These are phyloP conservation scores for Epizoanthus scotinus DNA, from an alignment of 92 coral and sea anemone genomes.

Conservation along the genomic window DNA sequence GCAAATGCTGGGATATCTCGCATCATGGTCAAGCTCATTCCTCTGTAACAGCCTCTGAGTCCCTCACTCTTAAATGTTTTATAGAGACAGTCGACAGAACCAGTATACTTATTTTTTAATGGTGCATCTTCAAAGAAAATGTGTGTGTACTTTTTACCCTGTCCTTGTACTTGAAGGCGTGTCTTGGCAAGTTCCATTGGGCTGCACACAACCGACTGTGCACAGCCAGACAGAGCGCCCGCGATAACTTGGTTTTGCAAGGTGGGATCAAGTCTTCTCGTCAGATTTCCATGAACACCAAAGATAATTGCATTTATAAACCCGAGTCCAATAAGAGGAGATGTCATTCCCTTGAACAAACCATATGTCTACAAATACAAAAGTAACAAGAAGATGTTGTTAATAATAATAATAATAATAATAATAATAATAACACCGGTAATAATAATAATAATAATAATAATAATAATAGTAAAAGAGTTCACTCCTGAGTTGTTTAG, in stretches of 20 bases:
- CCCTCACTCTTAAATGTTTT: conserved; percentile 72
- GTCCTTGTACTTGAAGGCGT: conserved; percentile 91
- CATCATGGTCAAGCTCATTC: conserved; percentile 67
- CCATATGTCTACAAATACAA: conserved; percentile 73
- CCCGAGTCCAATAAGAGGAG: conserved; percentile 91
- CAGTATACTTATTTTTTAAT: conserved; percentile 55
- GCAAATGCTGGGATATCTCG: conserved; percentile 88
- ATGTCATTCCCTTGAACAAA: conserved; percentile 92
- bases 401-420: no score
- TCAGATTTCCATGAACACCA: conserved; percentile 87
- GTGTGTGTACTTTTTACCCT: conserved; percentile 43
- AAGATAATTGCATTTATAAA: conserved; percentile 88
- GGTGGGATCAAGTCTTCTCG: conserved; percentile 70
- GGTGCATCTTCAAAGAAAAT: conserved; percentile 45
- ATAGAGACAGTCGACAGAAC: conserved; percentile 82
- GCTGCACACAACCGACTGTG: conserved; percentile 76
- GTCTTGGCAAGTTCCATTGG: conserved; percentile 96
- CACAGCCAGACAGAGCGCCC: conserved; percentile 83
- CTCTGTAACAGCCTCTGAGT: conserved; percentile 74
- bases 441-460: no score
- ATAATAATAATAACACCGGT: no score
- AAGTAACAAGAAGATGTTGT: not conserved
- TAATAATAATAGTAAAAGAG: no score
- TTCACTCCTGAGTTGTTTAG: no score
- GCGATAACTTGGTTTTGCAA: conserved; percentile 63